Conservation (phyloP, 2,888 invertebrate species). For the Liposcelis brunnea region DNA sequence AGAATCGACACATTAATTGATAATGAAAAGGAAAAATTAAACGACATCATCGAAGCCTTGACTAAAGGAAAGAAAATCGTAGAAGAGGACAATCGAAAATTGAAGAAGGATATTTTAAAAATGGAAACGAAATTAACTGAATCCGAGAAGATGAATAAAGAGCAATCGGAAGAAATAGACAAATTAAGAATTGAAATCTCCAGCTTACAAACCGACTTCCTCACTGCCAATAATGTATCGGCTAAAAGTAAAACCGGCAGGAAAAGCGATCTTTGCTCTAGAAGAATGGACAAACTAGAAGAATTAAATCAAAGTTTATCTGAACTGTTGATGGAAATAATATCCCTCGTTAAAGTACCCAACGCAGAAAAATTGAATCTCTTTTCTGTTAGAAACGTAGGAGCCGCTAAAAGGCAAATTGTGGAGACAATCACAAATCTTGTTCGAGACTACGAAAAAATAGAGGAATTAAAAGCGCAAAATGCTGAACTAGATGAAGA, state of each 20-base stretch:
- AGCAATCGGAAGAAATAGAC: background rate
- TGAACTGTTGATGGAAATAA: background rate
- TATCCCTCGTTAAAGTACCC: background rate
- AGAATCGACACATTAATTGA: no score
- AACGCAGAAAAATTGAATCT: background rate
- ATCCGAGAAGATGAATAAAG: no score
- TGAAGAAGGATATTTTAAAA: no score
- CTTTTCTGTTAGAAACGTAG: background rate
- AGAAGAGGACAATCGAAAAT: background rate
- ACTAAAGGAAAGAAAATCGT: background rate
- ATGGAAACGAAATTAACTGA: no score
- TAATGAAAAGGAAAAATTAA: background rate
- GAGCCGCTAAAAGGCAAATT: background rate
- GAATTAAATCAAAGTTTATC: background rate
- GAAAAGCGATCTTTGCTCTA: background rate
- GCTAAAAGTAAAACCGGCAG: background rate
- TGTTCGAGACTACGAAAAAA: background rate
- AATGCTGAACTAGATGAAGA: background rate
- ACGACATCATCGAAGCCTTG: background rate
- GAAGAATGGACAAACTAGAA: constrained; percentile 4
- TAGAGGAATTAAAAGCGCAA: background rate
- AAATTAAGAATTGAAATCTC: background rate
- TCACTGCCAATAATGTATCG: background rate
- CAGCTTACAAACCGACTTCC: background rate
- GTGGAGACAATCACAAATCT: background rate